Conservation (phyloP, 2,797 vertebrate species). For the Avahi laniger region DNA sequence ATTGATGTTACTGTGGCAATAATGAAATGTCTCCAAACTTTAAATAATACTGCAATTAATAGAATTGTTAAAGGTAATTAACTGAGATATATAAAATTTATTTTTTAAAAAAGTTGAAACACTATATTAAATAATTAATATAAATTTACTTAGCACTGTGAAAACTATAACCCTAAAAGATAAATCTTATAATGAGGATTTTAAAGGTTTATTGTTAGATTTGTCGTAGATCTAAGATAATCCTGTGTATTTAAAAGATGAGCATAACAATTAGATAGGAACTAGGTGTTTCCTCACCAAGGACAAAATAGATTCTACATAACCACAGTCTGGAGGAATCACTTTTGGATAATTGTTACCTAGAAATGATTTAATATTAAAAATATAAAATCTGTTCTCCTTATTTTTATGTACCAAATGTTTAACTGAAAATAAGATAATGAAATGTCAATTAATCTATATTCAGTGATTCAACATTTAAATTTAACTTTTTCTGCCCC, state of each 20-base stretch:
- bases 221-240: background rate
- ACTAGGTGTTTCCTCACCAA: background rate
- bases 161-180: constrained; percentile 24
- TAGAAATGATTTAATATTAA: constrained; percentile 18
- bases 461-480: too few relatives aligned
- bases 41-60: constrained; percentile 9
- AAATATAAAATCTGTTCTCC: background rate
- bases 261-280: background rate
- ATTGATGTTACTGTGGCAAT: constrained; percentile 18
- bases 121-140: background rate
- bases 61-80: background rate
- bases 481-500: background rate
- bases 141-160: background rate
- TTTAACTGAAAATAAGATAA: background rate
- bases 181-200: background rate
- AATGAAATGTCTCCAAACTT: background rate
- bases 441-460: background rate
- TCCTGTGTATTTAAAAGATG: background rate
- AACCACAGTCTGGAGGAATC: constrained; percentile 5
- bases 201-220: background rate
- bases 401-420: background rate
- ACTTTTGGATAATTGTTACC: background rate
- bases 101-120: constrained; percentile 1
- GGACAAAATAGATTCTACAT: background rate
- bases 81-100: background rate